Evolutionary conservation across 2,888 invertebrate species (phyloP).

Genomic region (Polydrusus pterygomalis): DNA sequence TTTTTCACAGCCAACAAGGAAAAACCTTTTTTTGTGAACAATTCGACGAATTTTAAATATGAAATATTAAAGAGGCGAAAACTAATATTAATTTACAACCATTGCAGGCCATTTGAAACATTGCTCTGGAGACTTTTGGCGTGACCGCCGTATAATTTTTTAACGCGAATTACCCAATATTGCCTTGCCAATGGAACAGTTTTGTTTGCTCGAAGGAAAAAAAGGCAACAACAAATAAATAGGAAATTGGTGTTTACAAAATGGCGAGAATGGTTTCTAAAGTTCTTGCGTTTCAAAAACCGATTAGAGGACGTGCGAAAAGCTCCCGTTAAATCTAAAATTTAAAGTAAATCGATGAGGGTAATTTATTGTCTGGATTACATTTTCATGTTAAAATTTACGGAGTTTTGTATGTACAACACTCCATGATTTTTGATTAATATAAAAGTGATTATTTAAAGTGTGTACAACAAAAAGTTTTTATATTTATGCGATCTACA

Average conservation of each 20-base stretch:
- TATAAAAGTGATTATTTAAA: slow-evolving; percentile 15
- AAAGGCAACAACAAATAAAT: no score
- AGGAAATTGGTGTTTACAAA: no score
- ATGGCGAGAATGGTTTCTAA: no score
- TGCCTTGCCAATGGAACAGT: no score
- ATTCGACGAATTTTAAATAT: slow-evolving; percentile 43
- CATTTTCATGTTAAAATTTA: slow-evolving; percentile 50
- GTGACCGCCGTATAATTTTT: no score
- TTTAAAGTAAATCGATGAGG: slow-evolving; percentile 43
- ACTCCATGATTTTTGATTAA: slow-evolving; percentile 49
- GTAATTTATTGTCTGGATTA: slow-evolving; percentile 48
- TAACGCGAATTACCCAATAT: no score
- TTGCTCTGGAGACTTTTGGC: no score
- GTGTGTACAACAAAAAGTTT: background rate
- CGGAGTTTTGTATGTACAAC: slow-evolving; percentile 46
- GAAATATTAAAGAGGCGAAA: slow-evolving; percentile 50
- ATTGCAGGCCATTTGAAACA: slow-evolving; percentile 42
- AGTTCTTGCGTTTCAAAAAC: no score
- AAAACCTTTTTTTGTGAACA: slow-evolving; percentile 22
- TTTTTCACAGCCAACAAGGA: background rate
- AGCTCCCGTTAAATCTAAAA: slow-evolving; percentile 37
- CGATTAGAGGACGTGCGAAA: no score
- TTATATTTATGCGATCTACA: no score
- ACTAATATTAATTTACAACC: slow-evolving; percentile 51
- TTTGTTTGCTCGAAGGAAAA: no score